Evolutionary conservation across 2,888 invertebrate genomes (phyloP).

Genomic region (Julus scanicus): DNA sequence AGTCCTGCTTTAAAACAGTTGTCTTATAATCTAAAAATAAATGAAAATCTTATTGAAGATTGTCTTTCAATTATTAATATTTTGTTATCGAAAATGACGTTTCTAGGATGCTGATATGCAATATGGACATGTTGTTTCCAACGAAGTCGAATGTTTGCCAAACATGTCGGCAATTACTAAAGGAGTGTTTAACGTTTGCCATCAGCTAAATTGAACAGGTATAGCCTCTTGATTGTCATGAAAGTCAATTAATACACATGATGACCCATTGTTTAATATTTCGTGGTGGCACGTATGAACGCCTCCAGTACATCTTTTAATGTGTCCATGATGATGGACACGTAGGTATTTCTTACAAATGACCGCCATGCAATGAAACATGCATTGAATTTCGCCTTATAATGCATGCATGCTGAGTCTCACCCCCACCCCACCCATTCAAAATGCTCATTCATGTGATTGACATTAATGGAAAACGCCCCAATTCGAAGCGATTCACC

Average conservation of each 20-base stretch:
- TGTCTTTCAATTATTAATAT: too few relatives aligned
- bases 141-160: neutral
- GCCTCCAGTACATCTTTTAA: conserved; percentile 16
- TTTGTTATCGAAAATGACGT: too few relatives aligned
- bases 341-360: neutral
- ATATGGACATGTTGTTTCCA: neutral
- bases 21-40: too few relatives aligned
- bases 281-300: neutral
- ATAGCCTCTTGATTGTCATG: neutral
- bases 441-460: conserved; percentile 14
- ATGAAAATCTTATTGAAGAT: too few relatives aligned
- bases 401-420: neutral
- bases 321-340: conserved; percentile 10
- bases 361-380: neutral
- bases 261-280: conserved; percentile 29
- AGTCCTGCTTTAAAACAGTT: too few relatives aligned
- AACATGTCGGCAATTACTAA: conserved; percentile 9
- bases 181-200: conserved; percentile 36
- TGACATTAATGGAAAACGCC: conserved; percentile 43
- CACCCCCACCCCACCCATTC: conserved; percentile 18
- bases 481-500: conserved; percentile 38
- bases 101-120: too few relatives aligned
- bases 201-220: conserved; percentile 29
- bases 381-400: neutral
- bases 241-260: conserved; percentile 6